Conservation (phyloP, 2,113 vertebrate species). For the Syngnathus typhle region DNA sequence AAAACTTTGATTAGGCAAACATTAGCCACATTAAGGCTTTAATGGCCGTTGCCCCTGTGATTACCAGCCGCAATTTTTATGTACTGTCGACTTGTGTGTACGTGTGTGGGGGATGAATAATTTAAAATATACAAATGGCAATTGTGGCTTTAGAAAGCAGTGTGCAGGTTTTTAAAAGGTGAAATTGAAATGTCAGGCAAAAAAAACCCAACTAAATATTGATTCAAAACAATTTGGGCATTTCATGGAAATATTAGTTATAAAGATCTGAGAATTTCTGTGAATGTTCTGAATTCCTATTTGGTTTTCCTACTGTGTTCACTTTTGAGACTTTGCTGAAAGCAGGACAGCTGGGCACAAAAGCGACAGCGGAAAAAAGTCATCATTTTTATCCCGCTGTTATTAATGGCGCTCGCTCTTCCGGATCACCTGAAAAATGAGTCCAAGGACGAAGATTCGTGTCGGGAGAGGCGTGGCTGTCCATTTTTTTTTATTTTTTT, state of each 20-base stretch:
- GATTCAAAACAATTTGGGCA: neutral
- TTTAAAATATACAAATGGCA: conserved; percentile 41
- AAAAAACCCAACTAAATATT: neutral
- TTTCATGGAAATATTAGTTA: neutral
- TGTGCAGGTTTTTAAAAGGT: neutral
- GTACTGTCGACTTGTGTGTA: conserved; percentile 63
- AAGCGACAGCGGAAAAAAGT: neutral
- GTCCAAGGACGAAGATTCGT: conserved; percentile 72
- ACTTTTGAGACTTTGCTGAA: neutral
- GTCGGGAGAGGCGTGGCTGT: conserved; percentile 75
- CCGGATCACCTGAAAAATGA: conserved; percentile 77
- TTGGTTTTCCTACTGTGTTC: neutral
- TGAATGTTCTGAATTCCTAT: neutral
- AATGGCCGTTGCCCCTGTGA: conserved; percentile 92
- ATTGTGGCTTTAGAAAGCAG: neutral
- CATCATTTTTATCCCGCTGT: conserved; percentile 45
- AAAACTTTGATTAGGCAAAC: conserved; percentile 98
- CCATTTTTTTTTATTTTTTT: conserved; percentile 21
- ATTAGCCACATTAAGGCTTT: conserved; percentile 87
- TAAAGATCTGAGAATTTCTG: too few relatives aligned
- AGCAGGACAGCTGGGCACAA: conserved; percentile 1
- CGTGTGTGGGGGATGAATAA: conserved; percentile 49
- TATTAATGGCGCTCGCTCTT: conserved; percentile 62
- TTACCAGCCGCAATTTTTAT: conserved; percentile 91
- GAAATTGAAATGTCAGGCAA: neutral